These are phyloP conservation scores for Arenicola marina DNA, from an alignment of 2,888 invertebrate species.

Conservation along the genomic window DNA sequence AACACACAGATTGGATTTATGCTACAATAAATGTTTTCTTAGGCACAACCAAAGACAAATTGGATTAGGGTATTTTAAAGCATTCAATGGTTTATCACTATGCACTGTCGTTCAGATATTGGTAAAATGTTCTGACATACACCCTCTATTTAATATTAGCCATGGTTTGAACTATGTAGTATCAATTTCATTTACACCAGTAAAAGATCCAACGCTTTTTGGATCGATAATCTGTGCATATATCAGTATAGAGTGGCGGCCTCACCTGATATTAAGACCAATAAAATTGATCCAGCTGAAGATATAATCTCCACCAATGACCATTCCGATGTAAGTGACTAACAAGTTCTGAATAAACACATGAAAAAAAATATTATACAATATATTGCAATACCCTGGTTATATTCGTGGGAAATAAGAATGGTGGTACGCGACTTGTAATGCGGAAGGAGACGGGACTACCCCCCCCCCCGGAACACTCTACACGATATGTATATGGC, in stretches of 20 bases:
- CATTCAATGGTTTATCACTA: not conserved
- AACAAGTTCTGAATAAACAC: slow-evolving; percentile 74
- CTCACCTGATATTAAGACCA: slow-evolving; percentile 87
- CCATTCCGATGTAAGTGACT: slow-evolving; percentile 94
- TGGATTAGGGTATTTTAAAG: not conserved
- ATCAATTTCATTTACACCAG: too few species aligned
- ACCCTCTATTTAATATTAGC: too few species aligned
- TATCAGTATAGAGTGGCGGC: too few species aligned
- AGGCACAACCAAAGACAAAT: not conserved
- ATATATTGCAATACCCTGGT: not conserved
- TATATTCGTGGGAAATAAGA: not conserved
- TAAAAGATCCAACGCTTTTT: too few species aligned
- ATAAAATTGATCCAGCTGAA: slow-evolving; percentile 93
- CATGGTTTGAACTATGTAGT: too few species aligned
- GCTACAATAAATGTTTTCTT: not conserved
- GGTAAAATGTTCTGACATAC: too few species aligned
- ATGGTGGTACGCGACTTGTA: not conserved
- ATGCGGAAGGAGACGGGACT: too few species aligned
- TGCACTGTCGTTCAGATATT: not conserved
- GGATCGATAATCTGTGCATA: too few species aligned
- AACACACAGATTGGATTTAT: too few species aligned
- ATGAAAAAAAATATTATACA: too few species aligned
- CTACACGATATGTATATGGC: too few species aligned
- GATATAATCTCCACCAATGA: slow-evolving; percentile 96
- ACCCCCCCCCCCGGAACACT: too few species aligned